Base-by-base conservation (phyloP, 2,113 vertebrate species). In the Anser brachyrhynchus region DNA sequence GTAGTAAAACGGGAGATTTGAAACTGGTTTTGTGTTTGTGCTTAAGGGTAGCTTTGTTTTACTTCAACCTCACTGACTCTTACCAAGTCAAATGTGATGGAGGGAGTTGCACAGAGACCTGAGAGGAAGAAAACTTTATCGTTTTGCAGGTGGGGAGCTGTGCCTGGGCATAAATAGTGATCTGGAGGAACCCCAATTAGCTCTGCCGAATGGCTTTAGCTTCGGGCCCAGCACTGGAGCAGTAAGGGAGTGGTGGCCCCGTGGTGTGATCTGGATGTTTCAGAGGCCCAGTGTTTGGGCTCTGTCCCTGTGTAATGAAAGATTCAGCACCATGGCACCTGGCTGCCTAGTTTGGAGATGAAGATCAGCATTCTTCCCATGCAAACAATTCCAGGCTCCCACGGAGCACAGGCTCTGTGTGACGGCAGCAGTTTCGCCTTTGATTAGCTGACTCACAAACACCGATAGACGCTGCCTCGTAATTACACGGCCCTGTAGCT, bases 391-490 rank as follows among this genome's bases (percentile, higher is more conserved):
- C 52, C 35, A 44, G 2, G n/a, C n/a, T 59, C 20, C 33, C 49
- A 57, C 0, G 0, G 52, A 44, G 29, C 25, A 21, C 29, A 0
- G 4, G 6, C 33, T 33, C 35, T 31, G 13, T 41, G 26, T 65
- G 65, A 10, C 77, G 39, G 55, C 35, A n/a, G 44, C 21, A 39
- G 26, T 58, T 79, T 20, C 4, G 15, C 31, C 33, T 86, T 69
- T 78, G 72, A 49, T 83, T 33, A 43, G 29, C 20, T 57, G 76
- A 25, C 69, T 74, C 0, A 0, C 73, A 41, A 80, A 70, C 59
- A 37, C 28, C 46, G 54, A 23, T 10, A 25, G 43, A n/a, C 75
- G 6, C 1, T 82, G 61, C 62, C 39, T 28, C 3, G 1, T 75
- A 86, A 61, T 66, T 57, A 12, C 61, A 39, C 11, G 52, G 33